These are phyloP conservation scores for Carcharodon carcharias DNA, from an alignment of 2,797 vertebrate species.

Conservation along the genomic window DNA sequence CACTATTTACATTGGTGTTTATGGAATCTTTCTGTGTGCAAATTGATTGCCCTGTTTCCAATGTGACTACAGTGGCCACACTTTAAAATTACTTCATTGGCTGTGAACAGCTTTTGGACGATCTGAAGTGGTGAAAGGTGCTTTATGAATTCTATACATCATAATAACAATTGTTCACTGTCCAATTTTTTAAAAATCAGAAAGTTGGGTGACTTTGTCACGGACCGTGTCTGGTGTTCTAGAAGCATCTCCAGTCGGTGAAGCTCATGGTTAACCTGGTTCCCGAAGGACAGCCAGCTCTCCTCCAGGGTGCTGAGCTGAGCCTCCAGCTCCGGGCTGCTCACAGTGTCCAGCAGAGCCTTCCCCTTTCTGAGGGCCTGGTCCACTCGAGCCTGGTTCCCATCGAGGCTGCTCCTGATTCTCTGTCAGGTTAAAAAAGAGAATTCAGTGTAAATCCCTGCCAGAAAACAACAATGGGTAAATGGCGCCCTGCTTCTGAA, in stretches of 20 bases:
- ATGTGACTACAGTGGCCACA: background rate
- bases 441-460: background rate
- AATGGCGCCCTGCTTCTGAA: too few species aligned
- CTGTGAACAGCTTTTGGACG: background rate
- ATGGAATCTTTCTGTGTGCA: too few species aligned
- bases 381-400: constrained; percentile 56
- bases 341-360: constrained; percentile 53
- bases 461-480: background rate
- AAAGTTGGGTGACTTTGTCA: background rate
- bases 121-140: background rate
- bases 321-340: constrained; percentile 55
- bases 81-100: background rate
- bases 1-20: too few species aligned
- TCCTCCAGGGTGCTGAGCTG: constrained; percentile 58
- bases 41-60: too few species aligned
- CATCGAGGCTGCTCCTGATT: constrained; percentile 55
- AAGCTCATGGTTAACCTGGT: constrained; percentile 57
- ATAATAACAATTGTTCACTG: background rate
- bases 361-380: constrained; percentile 63
- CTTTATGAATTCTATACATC: background rate
- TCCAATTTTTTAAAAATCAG: too few species aligned
- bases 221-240: constrained; percentile 61
- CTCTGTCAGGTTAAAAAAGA: constrained; percentile 52
- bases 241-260: constrained; percentile 51
- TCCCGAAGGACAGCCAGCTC: constrained; percentile 59